These are phyloP conservation scores for Tinea trinotella DNA, from an alignment of 2,888 invertebrate species.

Conservation along the genomic window DNA sequence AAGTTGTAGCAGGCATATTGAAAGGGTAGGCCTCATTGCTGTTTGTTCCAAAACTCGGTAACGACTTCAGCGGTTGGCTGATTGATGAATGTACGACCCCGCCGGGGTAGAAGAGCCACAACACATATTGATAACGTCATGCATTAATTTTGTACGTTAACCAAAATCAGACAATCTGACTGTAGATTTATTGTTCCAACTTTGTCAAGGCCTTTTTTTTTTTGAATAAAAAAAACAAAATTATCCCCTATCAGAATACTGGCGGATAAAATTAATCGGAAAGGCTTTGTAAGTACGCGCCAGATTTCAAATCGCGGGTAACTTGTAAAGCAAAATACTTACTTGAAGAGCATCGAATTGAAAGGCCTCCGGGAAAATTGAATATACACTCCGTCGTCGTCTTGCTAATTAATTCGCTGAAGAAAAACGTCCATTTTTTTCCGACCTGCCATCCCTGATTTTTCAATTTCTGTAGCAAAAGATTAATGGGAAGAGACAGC, in stretches of 20 bases:
- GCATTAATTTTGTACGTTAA: conserved; percentile 39
- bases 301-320: conserved; percentile 5
- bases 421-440: conserved; percentile 40
- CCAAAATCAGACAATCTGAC: conserved; percentile 17
- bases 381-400: conserved; percentile 32
- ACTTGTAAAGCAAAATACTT: conserved; percentile 16
- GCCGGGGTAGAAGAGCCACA: background rate
- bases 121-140: conserved; percentile 48
- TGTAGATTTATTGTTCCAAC: conserved; percentile 9
- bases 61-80: conserved; percentile 60
- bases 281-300: background rate
- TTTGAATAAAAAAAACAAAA: background rate
- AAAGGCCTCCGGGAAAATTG: conserved; percentile 33
- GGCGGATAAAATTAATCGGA: conserved; percentile 5
- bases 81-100: conserved; percentile 53
- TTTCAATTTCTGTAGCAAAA: conserved; percentile 47
- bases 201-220: background rate
- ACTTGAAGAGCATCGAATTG: conserved; percentile 20
- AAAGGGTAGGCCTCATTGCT: conserved; percentile 35
- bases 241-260: background rate
- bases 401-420: conserved; percentile 48
- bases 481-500: conserved; percentile 47
- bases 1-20: conserved; percentile 58
- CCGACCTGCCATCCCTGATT: conserved; percentile 44
- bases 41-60: conserved; percentile 53